Percentiles rank a stretch among this genome's conserved stretches.
These are phyloP conservation scores for Rhynchophorus ferrugineus DNA, from an alignment of 1,140 invertebrate species.

Conservation along the genomic window DNA sequence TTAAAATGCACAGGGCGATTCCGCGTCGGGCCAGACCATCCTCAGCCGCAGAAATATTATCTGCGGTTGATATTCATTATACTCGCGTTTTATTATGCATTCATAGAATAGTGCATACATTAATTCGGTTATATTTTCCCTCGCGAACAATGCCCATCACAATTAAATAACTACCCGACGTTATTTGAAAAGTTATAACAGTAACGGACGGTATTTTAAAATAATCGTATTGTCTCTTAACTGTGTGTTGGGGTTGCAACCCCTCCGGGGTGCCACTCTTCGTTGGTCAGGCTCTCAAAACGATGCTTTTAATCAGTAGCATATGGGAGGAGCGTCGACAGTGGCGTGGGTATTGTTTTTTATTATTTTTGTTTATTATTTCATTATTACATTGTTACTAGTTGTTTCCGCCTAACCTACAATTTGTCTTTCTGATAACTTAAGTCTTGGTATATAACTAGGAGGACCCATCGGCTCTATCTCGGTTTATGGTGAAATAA, in stretches of 20 bases:
- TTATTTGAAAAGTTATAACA: conserved; percentile 13
- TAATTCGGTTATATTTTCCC: conserved; percentile 1
- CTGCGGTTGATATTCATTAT: conserved; percentile 5
- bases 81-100: conserved; percentile 7
- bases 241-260: conserved; percentile 8
- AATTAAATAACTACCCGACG: conserved; percentile 12
- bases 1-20: not conserved
- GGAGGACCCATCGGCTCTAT: no score
- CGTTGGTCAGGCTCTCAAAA: conserved; percentile 12
- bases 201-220: conserved; percentile 15
- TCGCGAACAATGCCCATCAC: conserved; percentile 6
- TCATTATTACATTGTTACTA: no score
- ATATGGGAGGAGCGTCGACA: conserved; percentile 1
- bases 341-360: not conserved
- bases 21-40: not conserved
- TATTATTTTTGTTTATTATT: no score
- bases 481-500: no score
- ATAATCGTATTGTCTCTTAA: conserved; percentile 12
- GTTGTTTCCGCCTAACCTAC: no score
- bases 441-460: no score
- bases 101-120: conserved; percentile 1
- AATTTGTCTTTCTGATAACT: no score
- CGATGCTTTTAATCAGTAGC: conserved; percentile 6
- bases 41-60: not conserved
- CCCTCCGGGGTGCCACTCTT: conserved; percentile 3